These are phyloP conservation scores for Hypolimnas misippus DNA, from an alignment of 2,888 invertebrate species.

Conservation along the genomic window DNA sequence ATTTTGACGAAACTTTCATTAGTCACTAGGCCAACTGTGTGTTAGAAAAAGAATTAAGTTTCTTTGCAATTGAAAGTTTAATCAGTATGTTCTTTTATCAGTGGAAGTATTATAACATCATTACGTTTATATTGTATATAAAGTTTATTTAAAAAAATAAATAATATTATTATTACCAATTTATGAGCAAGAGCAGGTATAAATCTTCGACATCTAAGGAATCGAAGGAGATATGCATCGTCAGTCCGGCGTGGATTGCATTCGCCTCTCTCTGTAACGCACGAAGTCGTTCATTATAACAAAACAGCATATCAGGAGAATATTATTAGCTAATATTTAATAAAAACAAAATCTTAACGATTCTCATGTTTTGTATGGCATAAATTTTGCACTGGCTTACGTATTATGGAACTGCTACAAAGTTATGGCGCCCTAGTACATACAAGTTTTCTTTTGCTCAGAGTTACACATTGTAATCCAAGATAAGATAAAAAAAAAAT, in stretches of 20 bases:
- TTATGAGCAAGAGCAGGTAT: slow-evolving; percentile 73
- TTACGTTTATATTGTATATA: background rate
- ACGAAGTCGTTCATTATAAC: background rate
- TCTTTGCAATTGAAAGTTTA: background rate
- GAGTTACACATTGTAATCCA: background rate
- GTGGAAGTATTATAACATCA: background rate
- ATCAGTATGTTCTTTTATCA: background rate
- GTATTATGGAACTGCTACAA: background rate
- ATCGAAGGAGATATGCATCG: slow-evolving; percentile 72
- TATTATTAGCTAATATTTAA: background rate
- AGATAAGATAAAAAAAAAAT: background rate
- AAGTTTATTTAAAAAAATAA: background rate
- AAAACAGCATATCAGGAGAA: no score
- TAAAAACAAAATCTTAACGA: background rate
- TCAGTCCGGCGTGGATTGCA: slow-evolving; percentile 69
- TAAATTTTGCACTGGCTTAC: background rate
- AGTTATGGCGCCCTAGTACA: background rate
- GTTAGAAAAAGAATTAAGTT: no score
- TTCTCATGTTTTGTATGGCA: background rate
- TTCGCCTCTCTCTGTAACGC: slow-evolving; percentile 64
- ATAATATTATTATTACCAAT: slow-evolving; percentile 55
- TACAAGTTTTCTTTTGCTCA: slow-evolving; percentile 1
- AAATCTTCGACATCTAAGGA: slow-evolving; percentile 72
- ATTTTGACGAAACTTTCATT: no score
- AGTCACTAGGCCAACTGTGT: no score